A percentile compares a stretch with the other conserved stretches of the same genome.
These are phyloP conservation scores for Seira musarum DNA, from an alignment of 2,888 invertebrate species.

Conservation along the genomic window DNA sequence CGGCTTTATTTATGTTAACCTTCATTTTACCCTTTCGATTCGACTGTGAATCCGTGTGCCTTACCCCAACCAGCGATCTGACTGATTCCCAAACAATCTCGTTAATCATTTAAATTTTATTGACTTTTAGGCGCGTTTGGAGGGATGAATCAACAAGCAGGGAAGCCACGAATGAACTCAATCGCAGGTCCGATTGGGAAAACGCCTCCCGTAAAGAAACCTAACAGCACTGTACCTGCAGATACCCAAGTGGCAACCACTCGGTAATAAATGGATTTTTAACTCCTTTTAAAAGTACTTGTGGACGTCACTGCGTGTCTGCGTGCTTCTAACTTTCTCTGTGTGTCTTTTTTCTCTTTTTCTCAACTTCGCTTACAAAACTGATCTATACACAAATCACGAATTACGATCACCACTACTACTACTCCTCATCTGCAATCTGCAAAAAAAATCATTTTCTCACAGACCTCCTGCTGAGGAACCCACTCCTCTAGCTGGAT, in stretches of 20 bases:
- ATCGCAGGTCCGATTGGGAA: constrained; percentile 61
- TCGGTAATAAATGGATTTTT: constrained; percentile 39
- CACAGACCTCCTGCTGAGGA: constrained; percentile 70
- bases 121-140: constrained; percentile 39
- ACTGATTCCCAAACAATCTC: background rate
- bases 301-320: background rate
- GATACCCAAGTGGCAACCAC: constrained; percentile 64
- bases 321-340: constrained; percentile 3
- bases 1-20: too few relatives aligned
- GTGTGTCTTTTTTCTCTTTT: background rate
- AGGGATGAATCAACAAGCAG: constrained; percentile 40
- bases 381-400: background rate
- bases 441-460: too few relatives aligned
- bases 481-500: constrained; percentile 92
- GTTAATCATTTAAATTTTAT: background rate
- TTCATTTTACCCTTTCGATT: too few relatives aligned
- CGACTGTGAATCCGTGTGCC: too few relatives aligned
- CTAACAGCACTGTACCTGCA: constrained; percentile 57
- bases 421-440: background rate
- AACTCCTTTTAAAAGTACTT: background rate
- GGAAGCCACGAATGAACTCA: constrained; percentile 68
- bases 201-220: constrained; percentile 57
- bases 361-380: background rate
- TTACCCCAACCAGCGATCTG: too few relatives aligned
- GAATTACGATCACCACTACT: background rate